phyloP scores from a whole-genome alignment of 2,888 invertebrate species.

The Dolichopus griseipennis region DNA sequence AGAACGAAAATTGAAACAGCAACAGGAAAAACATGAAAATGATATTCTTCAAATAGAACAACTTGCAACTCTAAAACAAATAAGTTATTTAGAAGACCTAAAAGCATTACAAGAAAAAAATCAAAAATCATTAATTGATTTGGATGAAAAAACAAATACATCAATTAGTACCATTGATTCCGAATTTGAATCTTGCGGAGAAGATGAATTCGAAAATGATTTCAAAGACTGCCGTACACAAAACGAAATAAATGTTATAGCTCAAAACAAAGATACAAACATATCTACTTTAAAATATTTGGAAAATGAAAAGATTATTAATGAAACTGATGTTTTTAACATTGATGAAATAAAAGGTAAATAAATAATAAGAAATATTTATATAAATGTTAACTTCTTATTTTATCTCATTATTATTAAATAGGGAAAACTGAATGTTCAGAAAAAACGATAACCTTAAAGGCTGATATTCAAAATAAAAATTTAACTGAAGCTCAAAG shows the following conservation, averaged over 20 bases:
- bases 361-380: neutral
- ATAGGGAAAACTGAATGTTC: conserved; percentile 15
- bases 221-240: conserved; percentile 29
- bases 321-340: conserved; percentile 29
- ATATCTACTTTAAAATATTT: conserved; percentile 16
- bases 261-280: conserved; percentile 25
- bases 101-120: conserved; percentile 15
- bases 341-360: conserved; percentile 27
- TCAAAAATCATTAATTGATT: no score
- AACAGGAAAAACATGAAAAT: conserved; percentile 31
- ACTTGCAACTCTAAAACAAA: conserved; percentile 24
- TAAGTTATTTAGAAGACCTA: conserved; percentile 33
- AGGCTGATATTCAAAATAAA: conserved; percentile 8
- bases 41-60: conserved; percentile 30
- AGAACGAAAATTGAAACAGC: conserved; percentile 30
- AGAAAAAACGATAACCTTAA: conserved; percentile 16
- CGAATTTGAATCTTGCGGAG: conserved; percentile 31
- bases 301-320: neutral
- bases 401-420: no score
- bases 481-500: conserved; percentile 50
- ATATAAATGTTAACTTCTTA: no score
- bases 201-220: conserved; percentile 26
- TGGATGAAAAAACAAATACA: conserved; percentile 20
- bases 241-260: conserved; percentile 22
- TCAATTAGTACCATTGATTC: conserved; percentile 23